Evolutionary conservation across 2,113 vertebrate species (phyloP), one percentile per base, ranked within the genome.

Genomic region (Chlorodrepanis virens): DNA sequence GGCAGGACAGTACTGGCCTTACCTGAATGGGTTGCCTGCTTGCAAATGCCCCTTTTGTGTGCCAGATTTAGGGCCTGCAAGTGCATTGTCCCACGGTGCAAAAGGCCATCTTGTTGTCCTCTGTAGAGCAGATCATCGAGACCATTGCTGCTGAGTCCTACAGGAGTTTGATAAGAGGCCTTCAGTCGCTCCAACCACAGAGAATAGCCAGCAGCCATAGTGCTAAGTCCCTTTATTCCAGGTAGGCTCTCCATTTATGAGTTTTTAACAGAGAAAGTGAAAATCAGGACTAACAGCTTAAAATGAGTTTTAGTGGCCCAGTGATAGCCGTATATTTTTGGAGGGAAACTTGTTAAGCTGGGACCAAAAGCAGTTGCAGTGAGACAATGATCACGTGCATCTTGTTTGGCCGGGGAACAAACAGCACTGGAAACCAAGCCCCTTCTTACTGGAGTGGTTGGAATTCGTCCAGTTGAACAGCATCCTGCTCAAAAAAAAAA

Each of bases 391-490:
- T 82, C 52, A 57, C 75, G 44, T n/a, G 11, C 22, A 68, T 59
- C 56, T 75, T 50, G 16, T 68, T 37, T 45, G 57, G 57, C 13
- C 0, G 0, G 23, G 31, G 22, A 54, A 11, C 5, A 3, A 5
- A 17, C 5, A 74, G 47, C 69, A 9, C 53, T 60, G 44, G 65
- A 67, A 87, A 71, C 15, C 17, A 68, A 52, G 19, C 2, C 14
- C 39, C 31, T 84, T 88, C 33, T 57, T 56, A 64, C 53, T 44
- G 39, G 4, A 60, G 13, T 2, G 2, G 19, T n/a, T 69, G 53
- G 83, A 47, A 35, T 53, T 72, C n/a, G 50, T 69, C 8, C 37
- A 49, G n/a, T 21, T 5, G 5, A 82, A 71, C 23, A 56, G 25
- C 45, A 57, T 60, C 68, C 0, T 0, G 65, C 31, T 89, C 53